Percentiles rank a stretch among this genome's conserved stretches.
Evolutionary conservation across 2,888 invertebrate species (phyloP).

Genomic region (Netelia melanura): DNA sequence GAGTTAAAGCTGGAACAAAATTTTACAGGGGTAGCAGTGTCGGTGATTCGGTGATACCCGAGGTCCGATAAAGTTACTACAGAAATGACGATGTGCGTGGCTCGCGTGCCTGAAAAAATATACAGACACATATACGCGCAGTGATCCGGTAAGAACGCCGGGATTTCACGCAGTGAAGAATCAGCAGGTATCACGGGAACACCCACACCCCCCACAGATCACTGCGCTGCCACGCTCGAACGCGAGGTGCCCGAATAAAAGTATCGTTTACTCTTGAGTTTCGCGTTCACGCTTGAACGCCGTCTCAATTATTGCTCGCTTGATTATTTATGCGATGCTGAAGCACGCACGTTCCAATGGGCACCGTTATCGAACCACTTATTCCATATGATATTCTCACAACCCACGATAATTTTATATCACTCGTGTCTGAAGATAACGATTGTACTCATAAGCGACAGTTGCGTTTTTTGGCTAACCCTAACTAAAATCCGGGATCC

Average conservation of each 20-base stretch:
- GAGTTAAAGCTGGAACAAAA: no score
- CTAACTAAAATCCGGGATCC: no score
- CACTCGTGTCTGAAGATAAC: no score
- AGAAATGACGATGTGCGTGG: slow-evolving; percentile 40
- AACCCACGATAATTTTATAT: no score
- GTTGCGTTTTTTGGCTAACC: no score
- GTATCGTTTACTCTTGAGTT: slow-evolving; percentile 36
- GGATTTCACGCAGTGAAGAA: slow-evolving; percentile 79
- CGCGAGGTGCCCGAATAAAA: slow-evolving; percentile 48
- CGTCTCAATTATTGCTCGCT: slow-evolving; percentile 78
- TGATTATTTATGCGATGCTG: slow-evolving; percentile 75
- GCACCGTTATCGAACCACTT: no score
- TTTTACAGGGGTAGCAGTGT: no score
- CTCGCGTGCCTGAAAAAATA: slow-evolving; percentile 75
- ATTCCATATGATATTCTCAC: no score
- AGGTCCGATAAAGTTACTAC: slow-evolving; percentile 23
- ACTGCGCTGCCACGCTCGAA: slow-evolving; percentile 52
- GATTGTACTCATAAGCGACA: no score
- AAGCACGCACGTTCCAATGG: no score
- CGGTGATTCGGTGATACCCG: slow-evolving; percentile 9
- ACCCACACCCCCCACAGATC: slow-evolving; percentile 69
- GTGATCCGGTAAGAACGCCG: slow-evolving; percentile 67
- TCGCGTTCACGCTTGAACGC: slow-evolving; percentile 71
- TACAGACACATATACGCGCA: slow-evolving; percentile 47
- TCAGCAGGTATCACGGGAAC: slow-evolving; percentile 77